Evolutionary conservation across 2,113 vertebrate species (phyloP), one percentile per base, ranked within the genome.

Genomic region (Mirounga angustirostris): DNA sequence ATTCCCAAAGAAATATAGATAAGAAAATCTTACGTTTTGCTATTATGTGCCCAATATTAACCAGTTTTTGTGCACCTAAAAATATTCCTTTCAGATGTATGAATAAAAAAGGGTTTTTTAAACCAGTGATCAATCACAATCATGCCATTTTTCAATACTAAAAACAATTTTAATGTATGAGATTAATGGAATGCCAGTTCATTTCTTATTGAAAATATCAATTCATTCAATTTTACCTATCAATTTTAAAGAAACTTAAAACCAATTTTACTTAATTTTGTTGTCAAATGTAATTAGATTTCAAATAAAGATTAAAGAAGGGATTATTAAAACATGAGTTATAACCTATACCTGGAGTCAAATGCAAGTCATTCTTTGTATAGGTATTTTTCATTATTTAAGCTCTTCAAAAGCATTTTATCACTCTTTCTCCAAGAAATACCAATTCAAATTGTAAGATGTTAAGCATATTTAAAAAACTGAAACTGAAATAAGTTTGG

Each of bases 201-300:
- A 93, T 50, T 94, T 96, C 22, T 93, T 96, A 89, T 83, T 97
- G 65, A 95, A 97, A 94, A 94, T 83, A 86, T 59, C 46, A 93
- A 78, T 96, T 85, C 46, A 94, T 93, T 82, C 65, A 65, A 16
- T 89, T 87, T 91, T 2, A 93, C 36, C 5, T 54, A 71, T 54
- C 28, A 33, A 97, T 95, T 96, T 97, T 89, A 93, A 89, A 93
- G 63, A 96, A 96, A 91, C 16, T 74, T 84, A 95, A 95, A 93
- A 89, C 54, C 28, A 80, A 33, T 73, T 95, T 97, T 89, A 86
- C 18, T 87, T 86, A 79, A 95, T 94, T 93, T 83, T 52, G 10
- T 76, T 92, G 61, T 87, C 79, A n/a, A 95, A 79, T 74, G 13
- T 90, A 96, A 56, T 58, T 96, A 63, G 24, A 96, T 63, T 93